phyloP scores from a whole-genome alignment of 2,113 vertebrate species.

The Fregata magnificens region DNA sequence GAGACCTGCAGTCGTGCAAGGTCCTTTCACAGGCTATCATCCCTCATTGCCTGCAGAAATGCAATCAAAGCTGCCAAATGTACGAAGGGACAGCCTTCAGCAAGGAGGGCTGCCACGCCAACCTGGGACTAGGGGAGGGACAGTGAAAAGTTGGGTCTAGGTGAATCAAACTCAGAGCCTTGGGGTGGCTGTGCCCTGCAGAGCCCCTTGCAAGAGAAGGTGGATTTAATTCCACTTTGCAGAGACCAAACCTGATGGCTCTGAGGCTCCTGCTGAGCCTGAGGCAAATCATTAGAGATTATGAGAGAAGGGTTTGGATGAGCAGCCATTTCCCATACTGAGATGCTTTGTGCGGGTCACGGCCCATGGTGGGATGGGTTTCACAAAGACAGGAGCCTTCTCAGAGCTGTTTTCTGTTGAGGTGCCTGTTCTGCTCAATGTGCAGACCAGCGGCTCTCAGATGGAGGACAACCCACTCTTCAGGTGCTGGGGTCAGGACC shows the following conservation, averaged over 20 bases:
- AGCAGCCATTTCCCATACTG: not conserved
- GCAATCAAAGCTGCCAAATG: not conserved
- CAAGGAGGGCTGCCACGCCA: accelerated
- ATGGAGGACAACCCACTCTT: not conserved
- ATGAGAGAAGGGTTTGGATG: not conserved
- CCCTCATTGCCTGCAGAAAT: not conserved
- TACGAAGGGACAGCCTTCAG: not conserved
- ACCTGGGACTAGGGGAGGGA: too few relatives aligned
- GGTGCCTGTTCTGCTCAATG: not conserved
- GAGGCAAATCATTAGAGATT: not conserved
- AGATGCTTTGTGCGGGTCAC: not conserved
- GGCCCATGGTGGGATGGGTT: not conserved
- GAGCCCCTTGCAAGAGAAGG: not conserved
- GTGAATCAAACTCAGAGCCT: not conserved
- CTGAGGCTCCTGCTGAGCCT: not conserved
- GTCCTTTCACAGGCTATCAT: not conserved
- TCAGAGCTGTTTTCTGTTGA: not conserved
- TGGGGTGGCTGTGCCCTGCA: not conserved
- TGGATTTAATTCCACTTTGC: not conserved
- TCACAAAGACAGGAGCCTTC: not conserved
- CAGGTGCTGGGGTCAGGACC: not conserved
- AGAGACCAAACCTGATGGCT: not conserved
- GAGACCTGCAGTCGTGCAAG: not conserved
- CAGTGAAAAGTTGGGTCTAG: not conserved
- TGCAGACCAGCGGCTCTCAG: not conserved